A percentile compares a stretch with the other conserved stretches of the same genome.
Evolutionary conservation across 2,797 vertebrate species (phyloP).

Genomic region (Hemitrygon akajei): DNA sequence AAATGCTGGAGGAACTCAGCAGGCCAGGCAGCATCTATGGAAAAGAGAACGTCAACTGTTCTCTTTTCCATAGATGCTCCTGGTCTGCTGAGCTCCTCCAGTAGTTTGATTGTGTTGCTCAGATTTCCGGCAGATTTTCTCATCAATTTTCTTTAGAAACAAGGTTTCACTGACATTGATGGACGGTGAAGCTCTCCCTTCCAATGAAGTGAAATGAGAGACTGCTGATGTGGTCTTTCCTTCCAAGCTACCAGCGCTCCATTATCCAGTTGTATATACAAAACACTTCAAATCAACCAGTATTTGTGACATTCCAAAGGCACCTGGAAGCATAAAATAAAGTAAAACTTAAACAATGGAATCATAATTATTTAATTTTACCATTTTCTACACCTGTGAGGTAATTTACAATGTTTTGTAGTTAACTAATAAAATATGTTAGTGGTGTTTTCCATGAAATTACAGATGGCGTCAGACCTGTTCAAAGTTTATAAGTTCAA

Average conservation of each 20-base stretch:
- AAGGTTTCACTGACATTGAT: too few relatives aligned
- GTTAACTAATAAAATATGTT: not conserved
- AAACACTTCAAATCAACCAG: not conserved
- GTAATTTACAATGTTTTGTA: not conserved
- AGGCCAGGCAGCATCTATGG: too few relatives aligned
- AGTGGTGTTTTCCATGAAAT: not conserved
- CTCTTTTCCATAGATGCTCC: too few relatives aligned
- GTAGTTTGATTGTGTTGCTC: too few relatives aligned
- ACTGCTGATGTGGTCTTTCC: not conserved
- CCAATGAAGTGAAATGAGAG: not conserved
- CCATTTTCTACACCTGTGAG: not conserved
- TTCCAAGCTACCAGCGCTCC: not conserved
- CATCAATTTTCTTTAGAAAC: too few relatives aligned
- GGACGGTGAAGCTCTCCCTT: not conserved
- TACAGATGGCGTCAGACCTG: not conserved
- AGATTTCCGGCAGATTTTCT: too few relatives aligned
- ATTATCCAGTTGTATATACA: not conserved
- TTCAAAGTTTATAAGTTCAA: conserved; percentile 28
- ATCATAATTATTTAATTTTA: not conserved
- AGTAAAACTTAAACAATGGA: not conserved
- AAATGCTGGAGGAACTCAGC: too few relatives aligned
- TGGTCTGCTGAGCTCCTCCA: too few relatives aligned
- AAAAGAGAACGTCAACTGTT: too few relatives aligned
- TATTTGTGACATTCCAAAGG: not conserved
- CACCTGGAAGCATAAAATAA: not conserved